Evolutionary conservation across 2,888 invertebrate species (phyloP), one percentile per base, ranked within the genome.

Genomic region (Amphipoea oculea): DNA sequence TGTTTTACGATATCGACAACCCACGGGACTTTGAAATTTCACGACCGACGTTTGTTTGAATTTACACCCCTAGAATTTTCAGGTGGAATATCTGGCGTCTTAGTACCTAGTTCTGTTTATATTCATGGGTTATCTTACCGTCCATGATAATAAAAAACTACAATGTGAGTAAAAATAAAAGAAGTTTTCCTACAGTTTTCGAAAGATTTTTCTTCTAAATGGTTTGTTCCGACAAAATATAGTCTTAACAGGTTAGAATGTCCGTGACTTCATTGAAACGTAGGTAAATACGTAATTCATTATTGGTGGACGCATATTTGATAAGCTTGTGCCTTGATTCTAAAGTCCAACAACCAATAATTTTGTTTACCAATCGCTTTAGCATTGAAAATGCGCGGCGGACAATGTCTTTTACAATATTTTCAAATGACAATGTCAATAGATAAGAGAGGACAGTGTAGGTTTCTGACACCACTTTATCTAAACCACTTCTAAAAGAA

Each of bases 1-100:
- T 5, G 29, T 70, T 82, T 77, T 79, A 86, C 79, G 79, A 86
- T 77, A 83, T 79, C 72, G 63, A 73, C 51, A 66, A 77, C 79
- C 67, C 82, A 63, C 62, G 66, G 40, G 57, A 57, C 23, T 57
- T 57, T 57, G 11, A 23, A 57, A 57, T 57, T 57, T 57, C 57
- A n/a, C 9, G 57, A 57, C 23, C 11, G 57, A 57, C 63, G 63
- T 81, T 71, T 71, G 63, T 60, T 57, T 66, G 36, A 72, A 74
- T 80, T 60, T 75, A 78, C 67, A 67, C 45, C 14, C 29, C 11
- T 66, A 42, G 57, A 23, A 63, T 29, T 71, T 68, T 72, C 36
- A n/a, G n/a, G 7, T 68, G 17, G 45, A 45, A 45, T n/a, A 29
- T 29, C 17, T 29, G 2, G 57, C 5, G 14, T 29, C 14, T 6